phyloP scores from a whole-genome alignment of 2,888 invertebrate species.

The Molorchus minor region DNA sequence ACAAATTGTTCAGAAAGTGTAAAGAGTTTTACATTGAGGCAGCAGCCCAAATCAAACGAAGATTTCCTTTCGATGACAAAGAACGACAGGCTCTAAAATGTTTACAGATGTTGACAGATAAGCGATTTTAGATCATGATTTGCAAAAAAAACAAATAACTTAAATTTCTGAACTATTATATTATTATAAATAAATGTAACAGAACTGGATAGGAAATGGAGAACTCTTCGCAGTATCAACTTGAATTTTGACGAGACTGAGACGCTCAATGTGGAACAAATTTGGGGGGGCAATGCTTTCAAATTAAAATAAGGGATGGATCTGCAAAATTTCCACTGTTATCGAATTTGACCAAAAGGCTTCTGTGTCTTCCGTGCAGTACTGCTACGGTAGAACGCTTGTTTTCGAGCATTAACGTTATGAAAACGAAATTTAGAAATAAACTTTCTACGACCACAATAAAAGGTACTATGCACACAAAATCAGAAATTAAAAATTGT shows the following conservation, averaged over 20 bases:
- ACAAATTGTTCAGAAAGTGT: constrained; percentile 20
- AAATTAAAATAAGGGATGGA: too few species aligned
- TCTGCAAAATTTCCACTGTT: constrained; percentile 16
- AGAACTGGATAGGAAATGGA: too few species aligned
- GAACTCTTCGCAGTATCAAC: constrained; percentile 3
- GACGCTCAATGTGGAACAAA: neutral
- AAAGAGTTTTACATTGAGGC: constrained; percentile 17
- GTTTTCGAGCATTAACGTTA: constrained; percentile 1
- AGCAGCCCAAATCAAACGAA: too few species aligned
- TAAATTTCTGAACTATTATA: constrained; percentile 17
- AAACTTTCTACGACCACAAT: neutral
- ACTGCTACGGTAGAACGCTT: constrained; percentile 5
- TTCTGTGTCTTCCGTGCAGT: constrained; percentile 1
- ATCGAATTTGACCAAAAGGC: constrained; percentile 4
- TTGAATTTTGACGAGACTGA: constrained; percentile 16
- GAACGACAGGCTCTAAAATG: constrained; percentile 23
- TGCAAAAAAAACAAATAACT: too few species aligned
- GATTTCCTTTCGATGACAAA: constrained; percentile 20
- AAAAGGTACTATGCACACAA: neutral
- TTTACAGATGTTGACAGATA: constrained; percentile 25
- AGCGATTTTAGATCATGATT: constrained; percentile 4
- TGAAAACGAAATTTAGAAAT: constrained; percentile 7
- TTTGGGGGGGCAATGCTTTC: too few species aligned
- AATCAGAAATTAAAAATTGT: constrained; percentile 15
- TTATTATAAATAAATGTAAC: too few species aligned